Conservation (phyloP, 2,888 invertebrate genomes). For the Calliscelio sp. region DNA sequence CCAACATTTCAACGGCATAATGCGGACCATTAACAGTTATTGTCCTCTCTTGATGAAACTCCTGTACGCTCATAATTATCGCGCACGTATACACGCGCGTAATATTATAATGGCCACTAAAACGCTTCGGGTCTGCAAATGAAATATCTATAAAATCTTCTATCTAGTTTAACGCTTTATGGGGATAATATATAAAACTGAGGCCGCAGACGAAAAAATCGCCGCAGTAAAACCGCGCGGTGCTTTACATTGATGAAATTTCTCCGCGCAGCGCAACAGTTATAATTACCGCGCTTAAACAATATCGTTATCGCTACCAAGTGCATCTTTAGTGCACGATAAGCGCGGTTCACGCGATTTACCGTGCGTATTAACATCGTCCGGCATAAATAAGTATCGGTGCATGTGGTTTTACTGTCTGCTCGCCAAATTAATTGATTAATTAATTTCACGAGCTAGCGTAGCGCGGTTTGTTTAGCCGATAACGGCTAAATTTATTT, state of each 20-base stretch:
- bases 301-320: slow-evolving; percentile 55
- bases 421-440: slow-evolving; percentile 45
- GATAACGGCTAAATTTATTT: slow-evolving; percentile 25
- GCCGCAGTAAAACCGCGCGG: slow-evolving; percentile 34
- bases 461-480: slow-evolving; percentile 13
- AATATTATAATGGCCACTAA: slow-evolving; percentile 43
- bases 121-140: slow-evolving; percentile 34
- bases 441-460: slow-evolving; percentile 45
- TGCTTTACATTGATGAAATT: slow-evolving; percentile 48
- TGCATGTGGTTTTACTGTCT: neutral
- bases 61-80: slow-evolving; percentile 25
- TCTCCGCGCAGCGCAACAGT: slow-evolving; percentile 28
- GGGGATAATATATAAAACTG: slow-evolving; percentile 39
- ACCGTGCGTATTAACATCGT: neutral
- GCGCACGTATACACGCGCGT: neutral
- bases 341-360: slow-evolving; percentile 22
- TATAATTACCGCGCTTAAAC: slow-evolving; percentile 54
- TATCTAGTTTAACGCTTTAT: slow-evolving; percentile 55
- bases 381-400: slow-evolving; percentile 9
- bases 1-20: slow-evolving; percentile 3
- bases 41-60: slow-evolving; percentile 35
- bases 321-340: slow-evolving; percentile 39
- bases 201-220: neutral
- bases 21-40: slow-evolving; percentile 19
- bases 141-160: slow-evolving; percentile 60